Base-by-base conservation (phyloP, 2,797 vertebrate genomes). In the Eospalax fontanierii region DNA sequence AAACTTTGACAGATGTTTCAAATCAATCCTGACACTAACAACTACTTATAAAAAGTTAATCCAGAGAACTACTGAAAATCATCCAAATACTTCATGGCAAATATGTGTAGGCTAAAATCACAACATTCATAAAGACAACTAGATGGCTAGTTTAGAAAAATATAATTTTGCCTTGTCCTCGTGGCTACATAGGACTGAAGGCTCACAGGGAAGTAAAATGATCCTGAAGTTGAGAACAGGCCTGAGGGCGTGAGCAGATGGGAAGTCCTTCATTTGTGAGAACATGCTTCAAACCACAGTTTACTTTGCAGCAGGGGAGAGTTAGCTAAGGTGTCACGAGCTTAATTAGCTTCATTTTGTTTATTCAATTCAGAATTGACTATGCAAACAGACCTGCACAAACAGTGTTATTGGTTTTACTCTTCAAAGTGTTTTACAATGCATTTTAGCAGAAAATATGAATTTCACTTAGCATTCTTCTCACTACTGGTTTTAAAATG, bases 291-390 rank as follows among this genome's bases (percentile, higher is more conserved):
- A 96, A 43, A 80, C 18, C 63, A 63, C 40, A 90, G 35, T n/a
- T 0, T 33, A 11, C 46, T 46, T 61, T 1, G 1, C 9, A 2
- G n/a, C 21, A 74, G 6, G 4, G 33, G 21, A 63, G 19, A 18
- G 43, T 6, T n/a, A 78, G 2, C 8, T 88, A 92, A 89, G 82
- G 73, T 30, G 3, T 15, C 46, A 50, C 11, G 46, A 50, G n/a
- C 12, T 75, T 59, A 90, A 4, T 59, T 26, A 85, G 8, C 57
- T 59, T 68, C 66, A n/a, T 6, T 43, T 68, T 50, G 61, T 83
- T 94, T 80, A 38, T 24, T 89, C 66, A 76, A 46, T 46, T 38
- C 3, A 84, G 16, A 66, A 2, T 12, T 73, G 33, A 54, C 93
- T 79, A 75, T 61, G 80, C 70, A 92, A 76, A 57, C 14, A 91